phyloP scores from a whole-genome alignment of 2,797 vertebrate genomes.

The Leptatherina wallacei region DNA sequence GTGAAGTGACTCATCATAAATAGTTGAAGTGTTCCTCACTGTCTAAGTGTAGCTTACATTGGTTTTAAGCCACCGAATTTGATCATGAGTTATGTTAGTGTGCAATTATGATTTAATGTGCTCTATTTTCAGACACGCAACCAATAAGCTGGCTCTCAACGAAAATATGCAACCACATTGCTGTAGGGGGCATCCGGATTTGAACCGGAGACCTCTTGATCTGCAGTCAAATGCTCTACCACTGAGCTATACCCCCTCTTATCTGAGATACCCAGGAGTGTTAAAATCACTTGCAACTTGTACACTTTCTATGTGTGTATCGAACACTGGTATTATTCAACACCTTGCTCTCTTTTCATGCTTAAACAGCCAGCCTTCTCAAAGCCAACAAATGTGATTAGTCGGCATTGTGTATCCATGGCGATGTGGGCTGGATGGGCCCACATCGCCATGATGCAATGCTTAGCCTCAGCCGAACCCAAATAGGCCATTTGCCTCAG shows the following conservation, averaged over 20 bases:
- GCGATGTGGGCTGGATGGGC: slow-evolving; percentile 69
- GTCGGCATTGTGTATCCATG: slow-evolving; percentile 80
- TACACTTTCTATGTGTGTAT: background rate
- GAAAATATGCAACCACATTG: background rate
- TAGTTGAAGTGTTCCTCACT: background rate
- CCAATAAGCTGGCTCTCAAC: background rate
- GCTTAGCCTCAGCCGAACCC: slow-evolving; percentile 74
- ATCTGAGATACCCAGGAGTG: background rate
- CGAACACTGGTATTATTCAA: background rate
- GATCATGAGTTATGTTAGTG: background rate
- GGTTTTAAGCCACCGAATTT: background rate
- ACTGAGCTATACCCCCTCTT: slow-evolving; percentile 12
- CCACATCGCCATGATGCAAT: slow-evolving; percentile 64
- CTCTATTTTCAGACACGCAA: fast-evolving
- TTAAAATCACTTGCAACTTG: background rate
- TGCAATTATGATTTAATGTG: slow-evolving; percentile 12
- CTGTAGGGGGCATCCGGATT: slow-evolving; percentile 50
- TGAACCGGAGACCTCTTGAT: slow-evolving; percentile 76
- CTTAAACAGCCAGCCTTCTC: slow-evolving; percentile 56
- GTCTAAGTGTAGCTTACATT: background rate
- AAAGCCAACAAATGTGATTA: slow-evolving; percentile 82
- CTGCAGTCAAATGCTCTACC: slow-evolving; percentile 76
- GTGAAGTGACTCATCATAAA: slow-evolving; percentile 9
- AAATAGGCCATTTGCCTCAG: slow-evolving; percentile 70
- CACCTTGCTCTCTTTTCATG: slow-evolving; percentile 17